These are phyloP conservation scores for Rugalucina vietnamica DNA, from an alignment of 2,888 invertebrate species.

Conservation along the genomic window DNA sequence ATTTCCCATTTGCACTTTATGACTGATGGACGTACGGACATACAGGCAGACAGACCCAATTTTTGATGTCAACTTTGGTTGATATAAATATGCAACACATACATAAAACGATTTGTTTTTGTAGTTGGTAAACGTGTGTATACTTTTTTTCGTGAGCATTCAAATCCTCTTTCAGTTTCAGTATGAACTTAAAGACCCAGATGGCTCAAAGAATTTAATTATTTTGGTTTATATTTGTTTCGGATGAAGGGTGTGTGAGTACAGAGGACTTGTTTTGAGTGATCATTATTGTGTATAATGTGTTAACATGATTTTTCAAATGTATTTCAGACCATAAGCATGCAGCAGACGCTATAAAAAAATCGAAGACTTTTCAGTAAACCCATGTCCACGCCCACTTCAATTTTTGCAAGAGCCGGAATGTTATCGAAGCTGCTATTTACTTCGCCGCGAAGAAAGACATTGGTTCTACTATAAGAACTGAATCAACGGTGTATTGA, in stretches of 20 bases:
- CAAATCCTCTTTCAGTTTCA: no score
- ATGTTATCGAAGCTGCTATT: background rate
- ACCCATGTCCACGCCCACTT: background rate
- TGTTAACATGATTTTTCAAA: background rate
- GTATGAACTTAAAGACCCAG: no score
- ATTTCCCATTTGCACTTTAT: no score
- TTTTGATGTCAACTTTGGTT: no score
- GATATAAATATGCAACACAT: no score
- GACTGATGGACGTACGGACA: no score
- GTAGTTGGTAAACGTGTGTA: no score
- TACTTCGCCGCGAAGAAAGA: slow-evolving; percentile 7
- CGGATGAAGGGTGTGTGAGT: background rate
- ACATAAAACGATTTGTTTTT: no score
- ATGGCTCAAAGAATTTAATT: no score
- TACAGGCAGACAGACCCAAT: no score
- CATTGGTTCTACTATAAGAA: background rate
- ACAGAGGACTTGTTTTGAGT: background rate
- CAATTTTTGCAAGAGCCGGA: slow-evolving; percentile 5
- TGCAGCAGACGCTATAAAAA: background rate
- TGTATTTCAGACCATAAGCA: slow-evolving; percentile 5
- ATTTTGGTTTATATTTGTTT: background rate
- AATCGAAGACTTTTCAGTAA: background rate
- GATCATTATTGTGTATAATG: background rate
- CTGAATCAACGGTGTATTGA: slow-evolving; percentile 3
- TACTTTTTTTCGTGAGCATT: no score